Conservation (phyloP, 2,797 vertebrate genomes). For the Dryobates pubescens region DNA sequence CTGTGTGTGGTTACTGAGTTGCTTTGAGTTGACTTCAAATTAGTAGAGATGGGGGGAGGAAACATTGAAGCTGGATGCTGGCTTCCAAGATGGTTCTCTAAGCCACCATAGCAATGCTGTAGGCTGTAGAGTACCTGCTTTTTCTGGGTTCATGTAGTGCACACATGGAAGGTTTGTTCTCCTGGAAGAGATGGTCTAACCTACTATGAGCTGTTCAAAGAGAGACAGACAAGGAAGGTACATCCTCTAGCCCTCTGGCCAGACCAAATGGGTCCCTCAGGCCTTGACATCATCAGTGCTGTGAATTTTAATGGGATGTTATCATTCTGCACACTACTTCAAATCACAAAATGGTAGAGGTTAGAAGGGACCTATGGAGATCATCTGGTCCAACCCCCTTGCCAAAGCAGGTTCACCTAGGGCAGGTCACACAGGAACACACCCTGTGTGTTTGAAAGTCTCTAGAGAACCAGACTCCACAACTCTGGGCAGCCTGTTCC, state of each 20-base stretch:
- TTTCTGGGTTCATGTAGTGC: background rate
- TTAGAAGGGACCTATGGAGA: no score
- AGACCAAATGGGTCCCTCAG: background rate
- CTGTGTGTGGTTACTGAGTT: background rate
- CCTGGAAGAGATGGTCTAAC: background rate
- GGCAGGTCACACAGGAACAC: no score
- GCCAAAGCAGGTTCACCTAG: no score
- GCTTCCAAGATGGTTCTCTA: background rate
- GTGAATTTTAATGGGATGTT: background rate
- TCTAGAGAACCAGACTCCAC: no score
- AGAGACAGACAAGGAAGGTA: background rate
- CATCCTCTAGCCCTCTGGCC: background rate
- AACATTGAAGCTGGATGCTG: background rate
- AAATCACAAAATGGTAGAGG: background rate
- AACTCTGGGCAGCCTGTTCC: no score
- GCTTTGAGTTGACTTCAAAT: background rate
- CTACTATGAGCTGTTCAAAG: fast-evolving
- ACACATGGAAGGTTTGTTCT: fast-evolving
- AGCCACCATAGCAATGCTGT: background rate
- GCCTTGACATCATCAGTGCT: background rate
- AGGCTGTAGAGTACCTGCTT: background rate
- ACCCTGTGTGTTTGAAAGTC: no score
- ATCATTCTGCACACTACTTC: background rate
- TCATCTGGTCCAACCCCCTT: no score
- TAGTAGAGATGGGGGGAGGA: background rate